phyloP scores from a whole-genome alignment of 2,888 invertebrate genomes.

The Stegana nigrithorax region DNA sequence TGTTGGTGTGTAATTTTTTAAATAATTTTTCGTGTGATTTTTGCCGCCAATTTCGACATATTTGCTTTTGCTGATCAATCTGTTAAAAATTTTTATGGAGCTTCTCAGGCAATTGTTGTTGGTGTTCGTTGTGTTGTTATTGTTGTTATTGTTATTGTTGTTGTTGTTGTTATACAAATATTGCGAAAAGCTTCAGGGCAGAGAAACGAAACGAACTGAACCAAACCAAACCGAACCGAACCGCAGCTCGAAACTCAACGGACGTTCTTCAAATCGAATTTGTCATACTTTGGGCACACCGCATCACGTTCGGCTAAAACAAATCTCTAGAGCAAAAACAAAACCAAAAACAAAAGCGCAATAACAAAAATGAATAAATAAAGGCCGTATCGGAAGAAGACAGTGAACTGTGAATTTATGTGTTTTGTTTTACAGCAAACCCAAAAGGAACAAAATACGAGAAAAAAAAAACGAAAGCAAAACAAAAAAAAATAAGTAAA shows the following conservation, averaged over 20 bases:
- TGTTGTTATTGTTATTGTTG: neutral
- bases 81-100: neutral
- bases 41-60: neutral
- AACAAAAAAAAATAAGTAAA: too few relatives aligned
- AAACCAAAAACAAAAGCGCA: too few relatives aligned
- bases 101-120: neutral
- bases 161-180: neutral
- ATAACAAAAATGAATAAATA: too few relatives aligned
- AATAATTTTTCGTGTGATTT: neutral
- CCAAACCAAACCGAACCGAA: neutral
- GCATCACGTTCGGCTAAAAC: too few relatives aligned
- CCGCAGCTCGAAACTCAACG: neutral
- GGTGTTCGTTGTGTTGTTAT: too few relatives aligned
- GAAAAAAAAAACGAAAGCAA: neutral
- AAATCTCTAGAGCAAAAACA: too few relatives aligned
- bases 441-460: too few relatives aligned
- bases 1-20: too few relatives aligned
- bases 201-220: neutral
- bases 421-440: neutral
- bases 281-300: neutral
- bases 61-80: neutral
- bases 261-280: neutral
- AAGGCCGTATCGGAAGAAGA: slow-evolving; percentile 8
- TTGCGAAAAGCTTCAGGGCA: neutral
- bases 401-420: slow-evolving; percentile 2